These are phyloP conservation scores for Magallana nippona DNA, from an alignment of 2,888 invertebrate species.

Conservation along the genomic window DNA sequence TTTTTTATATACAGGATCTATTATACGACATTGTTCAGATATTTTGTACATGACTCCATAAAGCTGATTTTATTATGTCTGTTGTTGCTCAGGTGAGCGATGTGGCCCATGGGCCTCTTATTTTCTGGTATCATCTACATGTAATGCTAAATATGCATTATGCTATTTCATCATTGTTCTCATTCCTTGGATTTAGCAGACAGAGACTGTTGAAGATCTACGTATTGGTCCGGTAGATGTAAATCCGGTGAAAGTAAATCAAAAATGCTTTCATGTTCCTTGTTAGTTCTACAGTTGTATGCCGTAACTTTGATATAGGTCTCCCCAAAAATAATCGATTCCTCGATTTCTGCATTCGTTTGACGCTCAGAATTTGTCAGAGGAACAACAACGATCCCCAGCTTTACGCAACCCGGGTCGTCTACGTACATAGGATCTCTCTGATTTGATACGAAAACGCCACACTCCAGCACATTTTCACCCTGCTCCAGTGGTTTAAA, in stretches of 20 bases:
- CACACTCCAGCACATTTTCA: slow-evolving; percentile 35
- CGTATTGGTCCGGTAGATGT: neutral
- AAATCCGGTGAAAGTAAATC: slow-evolving; percentile 3
- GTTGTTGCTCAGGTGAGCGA: too few relatives aligned
- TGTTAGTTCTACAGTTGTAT: neutral
- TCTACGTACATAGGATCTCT: slow-evolving; percentile 43
- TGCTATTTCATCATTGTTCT: too few relatives aligned
- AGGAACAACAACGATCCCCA: slow-evolving; percentile 48
- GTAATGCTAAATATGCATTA: too few relatives aligned
- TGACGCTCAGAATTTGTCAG: slow-evolving; percentile 7
- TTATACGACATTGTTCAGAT: too few relatives aligned
- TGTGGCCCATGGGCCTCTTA: too few relatives aligned
- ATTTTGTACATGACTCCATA: too few relatives aligned
- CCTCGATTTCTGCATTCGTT: slow-evolving; percentile 43
- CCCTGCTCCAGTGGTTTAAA: slow-evolving; percentile 35
- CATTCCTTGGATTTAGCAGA: too few relatives aligned
- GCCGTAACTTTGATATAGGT: slow-evolving; percentile 47
- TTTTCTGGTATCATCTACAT: too few relatives aligned
- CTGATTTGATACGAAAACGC: slow-evolving; percentile 45
- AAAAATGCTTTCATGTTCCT: neutral
- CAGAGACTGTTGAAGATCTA: too few relatives aligned
- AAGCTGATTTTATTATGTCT: too few relatives aligned
- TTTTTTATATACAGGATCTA: too few relatives aligned
- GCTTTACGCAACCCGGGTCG: slow-evolving; percentile 40
- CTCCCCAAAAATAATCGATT: slow-evolving; percentile 52